phyloP scores from a whole-genome alignment of 1,140 invertebrate genomes.

The Pseudachorutes palmiensis region DNA sequence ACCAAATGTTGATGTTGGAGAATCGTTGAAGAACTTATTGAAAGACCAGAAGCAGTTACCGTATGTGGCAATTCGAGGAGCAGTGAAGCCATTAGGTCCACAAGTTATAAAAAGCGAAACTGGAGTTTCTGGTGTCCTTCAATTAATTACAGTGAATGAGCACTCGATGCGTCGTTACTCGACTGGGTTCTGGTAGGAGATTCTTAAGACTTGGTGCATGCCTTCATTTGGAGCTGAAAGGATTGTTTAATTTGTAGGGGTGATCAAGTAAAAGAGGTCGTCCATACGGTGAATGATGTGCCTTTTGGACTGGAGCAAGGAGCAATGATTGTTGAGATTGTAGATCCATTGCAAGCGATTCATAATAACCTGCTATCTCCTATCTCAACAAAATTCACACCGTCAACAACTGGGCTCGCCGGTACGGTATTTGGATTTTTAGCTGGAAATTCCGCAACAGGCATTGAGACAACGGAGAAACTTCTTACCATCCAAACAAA shows the following conservation, averaged over 20 bases:
- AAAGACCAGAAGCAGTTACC: constrained; percentile 17
- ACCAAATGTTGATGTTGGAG: constrained; percentile 27
- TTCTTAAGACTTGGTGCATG: not conserved
- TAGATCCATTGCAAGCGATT: constrained; percentile 28
- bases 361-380: constrained; percentile 26
- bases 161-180: constrained; percentile 29
- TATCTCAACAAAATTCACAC: constrained; percentile 33
- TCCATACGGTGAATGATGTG: constrained; percentile 29
- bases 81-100: constrained; percentile 21
- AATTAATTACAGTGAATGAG: constrained; percentile 33
- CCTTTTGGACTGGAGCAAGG: constrained; percentile 32
- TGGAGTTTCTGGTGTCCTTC: constrained; percentile 30
- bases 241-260: constrained; percentile 21
- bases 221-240: not conserved
- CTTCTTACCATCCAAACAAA: constrained; percentile 31
- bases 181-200: constrained; percentile 33
- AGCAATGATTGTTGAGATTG: constrained; percentile 23
- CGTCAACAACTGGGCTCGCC: constrained; percentile 24
- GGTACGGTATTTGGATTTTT: constrained; percentile 35
- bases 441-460: constrained; percentile 27
- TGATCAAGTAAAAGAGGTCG: constrained; percentile 24
- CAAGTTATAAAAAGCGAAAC: constrained; percentile 15
- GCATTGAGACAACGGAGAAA: constrained; percentile 33
- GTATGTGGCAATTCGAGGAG: constrained; percentile 28
- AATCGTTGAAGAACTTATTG: constrained; percentile 26